Base-by-base conservation (phyloP, 2,113 vertebrate genomes). In the Sylvietta virens region DNA sequence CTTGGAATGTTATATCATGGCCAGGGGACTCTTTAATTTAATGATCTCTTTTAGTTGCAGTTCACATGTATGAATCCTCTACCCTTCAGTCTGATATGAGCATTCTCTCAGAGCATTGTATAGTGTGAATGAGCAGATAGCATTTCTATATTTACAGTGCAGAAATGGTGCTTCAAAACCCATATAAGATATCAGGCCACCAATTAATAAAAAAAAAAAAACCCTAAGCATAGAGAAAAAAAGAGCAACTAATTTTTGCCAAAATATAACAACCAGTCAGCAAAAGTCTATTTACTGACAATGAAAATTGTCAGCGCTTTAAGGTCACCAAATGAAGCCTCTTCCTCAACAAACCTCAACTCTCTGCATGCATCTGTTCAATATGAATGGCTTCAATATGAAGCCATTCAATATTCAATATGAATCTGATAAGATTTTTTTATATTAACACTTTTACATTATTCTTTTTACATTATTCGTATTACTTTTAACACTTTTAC, bases 21-120 rank as follows among this genome's bases (percentile, higher is more conserved):
- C 84, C 94, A 67, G 76, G 83, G 94, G 91, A 96, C 53, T 74
- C 81, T 94, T 95, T 94, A 95, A 94, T 82, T 95, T 95, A 96
- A 95, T 87, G 91, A 80, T 87, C 44, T 73, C 89, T 92, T 89
- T 91, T 92, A 95, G 84, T 28, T 88, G 78, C 81, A 44, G 54
- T 86, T 94, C 86, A 86, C 48, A 79, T 61, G 40, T 83, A 17
- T 89, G 89, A 87, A 84, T 88, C n/a, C 12, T 92, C 65, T 95
- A 91, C 58, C 74, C 54, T 95, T 92, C 40, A 51, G 44, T 89
- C 28, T 81, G 19, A 53, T 71, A 56, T 2, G 6, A 82, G 10
- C 33, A 16, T 44, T 77, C 8, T 73, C 45, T 72, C 53, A 40
- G 44, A 81, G 6, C 13, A 19, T 11, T 83, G 35, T 15, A 64